Evolutionary conservation across 2,797 vertebrate species (phyloP), one percentile per base, ranked within the genome.

Genomic region (Simalia tracyae): DNA sequence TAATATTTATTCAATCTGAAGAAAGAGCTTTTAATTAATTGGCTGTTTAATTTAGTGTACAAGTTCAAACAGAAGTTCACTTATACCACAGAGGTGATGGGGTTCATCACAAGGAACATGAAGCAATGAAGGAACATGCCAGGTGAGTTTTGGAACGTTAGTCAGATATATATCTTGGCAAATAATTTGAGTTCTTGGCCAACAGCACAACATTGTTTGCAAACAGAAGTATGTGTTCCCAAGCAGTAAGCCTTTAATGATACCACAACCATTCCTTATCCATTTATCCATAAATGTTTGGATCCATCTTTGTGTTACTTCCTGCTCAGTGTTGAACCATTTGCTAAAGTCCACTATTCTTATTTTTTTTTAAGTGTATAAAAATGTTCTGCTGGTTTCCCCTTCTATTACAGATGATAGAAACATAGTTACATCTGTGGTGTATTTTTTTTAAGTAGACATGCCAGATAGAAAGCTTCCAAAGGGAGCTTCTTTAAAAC

Each of bases 41-140:
- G 0, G 93, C 28, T 96, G 22, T 95, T 96, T 95, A 88, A 89
- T 96, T 86, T 93, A 97, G 97, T 94, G 95, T 91, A 93, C 95
- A 96, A 4, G 94, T 97, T 95, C 97, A 97, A 90, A 97, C 97
- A 95, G 96, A 97, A 94, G 17, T 88, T 5, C 88, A 8, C 14
- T 60, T 89, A 5, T 90, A 88, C 89, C 87, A 15, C 84, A 94
- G 93, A 87, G 63, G 57, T 72, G 64, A 91, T 93, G 95, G 87
- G 92, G 19, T 56, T 88, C 86, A 72, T 88, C 76, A 76, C 76
- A 95, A 96, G 94, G 89, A 96, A 90, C 46, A 91, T 91, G 36
- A 66, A 93, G 85, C 92, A 94, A 89, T 94, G 84, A 12, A 91
- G 89, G 93, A 91, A 93, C 93, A 94, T 95, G 90, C 66, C 92